Percentiles rank a stretch among this genome's conserved stretches.
Conservation (phyloP, 2,888 invertebrate species). For the Entomobrya multifasciata region DNA sequence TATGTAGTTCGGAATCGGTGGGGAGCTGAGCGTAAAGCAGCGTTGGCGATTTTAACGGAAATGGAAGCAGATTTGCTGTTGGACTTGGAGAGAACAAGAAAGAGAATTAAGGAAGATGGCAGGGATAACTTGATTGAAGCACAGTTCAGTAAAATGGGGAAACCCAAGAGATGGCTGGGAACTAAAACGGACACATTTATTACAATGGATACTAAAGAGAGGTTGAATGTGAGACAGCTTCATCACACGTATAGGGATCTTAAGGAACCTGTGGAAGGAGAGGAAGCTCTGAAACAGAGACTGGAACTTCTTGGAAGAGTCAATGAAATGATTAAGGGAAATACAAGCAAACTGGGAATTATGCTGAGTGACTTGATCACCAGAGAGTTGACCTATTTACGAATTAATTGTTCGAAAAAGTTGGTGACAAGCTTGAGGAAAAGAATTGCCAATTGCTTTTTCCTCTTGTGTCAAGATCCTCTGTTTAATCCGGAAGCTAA, state of each 20-base stretch:
- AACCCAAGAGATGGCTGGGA: slow-evolving; percentile 87
- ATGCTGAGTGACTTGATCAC: slow-evolving; percentile 69
- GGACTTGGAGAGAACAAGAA: slow-evolving; percentile 76
- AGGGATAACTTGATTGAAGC: slow-evolving; percentile 51
- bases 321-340: slow-evolving; percentile 69
- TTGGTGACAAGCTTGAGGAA: slow-evolving; percentile 65
- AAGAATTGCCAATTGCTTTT: slow-evolving; percentile 75
- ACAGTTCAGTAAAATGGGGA: slow-evolving; percentile 75
- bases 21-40: slow-evolving; percentile 79
- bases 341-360: slow-evolving; percentile 50
- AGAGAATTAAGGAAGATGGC: slow-evolving; percentile 72
- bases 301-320: slow-evolving; percentile 84
- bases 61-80: slow-evolving; percentile 78
- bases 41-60: slow-evolving; percentile 76
- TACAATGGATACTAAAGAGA: slow-evolving; percentile 90
- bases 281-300: slow-evolving; percentile 76
- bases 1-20: slow-evolving; percentile 77
- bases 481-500: slow-evolving; percentile 78
- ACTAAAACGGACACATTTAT: slow-evolving; percentile 87
- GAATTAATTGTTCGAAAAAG: slow-evolving; percentile 85
- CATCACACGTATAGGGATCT: slow-evolving; percentile 88
- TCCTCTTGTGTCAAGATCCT: slow-evolving; percentile 76
- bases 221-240: slow-evolving; percentile 89
- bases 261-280: slow-evolving; percentile 82
- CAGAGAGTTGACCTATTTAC: slow-evolving; percentile 78